Conservation (phyloP, 2,113 vertebrate genomes). For the Oophaga pumilio region DNA sequence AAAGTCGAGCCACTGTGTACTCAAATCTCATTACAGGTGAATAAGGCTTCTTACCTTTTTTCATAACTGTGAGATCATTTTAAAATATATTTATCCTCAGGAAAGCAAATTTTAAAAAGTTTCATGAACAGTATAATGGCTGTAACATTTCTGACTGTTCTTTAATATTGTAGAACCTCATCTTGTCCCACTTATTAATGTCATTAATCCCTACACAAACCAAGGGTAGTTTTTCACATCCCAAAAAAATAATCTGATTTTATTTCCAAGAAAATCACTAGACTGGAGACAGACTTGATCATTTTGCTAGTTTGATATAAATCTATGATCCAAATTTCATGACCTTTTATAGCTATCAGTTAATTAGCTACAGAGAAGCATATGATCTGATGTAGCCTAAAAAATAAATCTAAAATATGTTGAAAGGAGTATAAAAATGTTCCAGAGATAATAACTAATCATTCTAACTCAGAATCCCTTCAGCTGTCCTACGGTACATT, state of each 20-base stretch:
- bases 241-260: not conserved
- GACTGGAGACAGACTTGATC: not conserved
- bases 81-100: too few species aligned
- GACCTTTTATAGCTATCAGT: slow-evolving; percentile 26
- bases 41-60: too few species aligned
- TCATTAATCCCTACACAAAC: not conserved
- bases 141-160: not conserved
- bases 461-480: slow-evolving; percentile 8
- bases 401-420: slow-evolving; percentile 27
- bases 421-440: not conserved
- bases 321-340: slow-evolving; percentile 12
- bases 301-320: slow-evolving; percentile 25
- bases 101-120: not conserved
- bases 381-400: slow-evolving; percentile 15
- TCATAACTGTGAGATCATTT: too few species aligned
- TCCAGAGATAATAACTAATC: slow-evolving; percentile 40
- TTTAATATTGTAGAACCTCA: not conserved
- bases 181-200: not conserved
- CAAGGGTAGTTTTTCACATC: not conserved
- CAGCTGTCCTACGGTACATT: slow-evolving; percentile 26
- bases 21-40: too few species aligned
- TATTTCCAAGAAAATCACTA: not conserved
- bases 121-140: not conserved
- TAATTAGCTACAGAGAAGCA: slow-evolving; percentile 29
- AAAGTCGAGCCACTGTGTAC: too few species aligned